Conservation (phyloP, 2,888 invertebrate species). For the Monoplex corrugatus region DNA sequence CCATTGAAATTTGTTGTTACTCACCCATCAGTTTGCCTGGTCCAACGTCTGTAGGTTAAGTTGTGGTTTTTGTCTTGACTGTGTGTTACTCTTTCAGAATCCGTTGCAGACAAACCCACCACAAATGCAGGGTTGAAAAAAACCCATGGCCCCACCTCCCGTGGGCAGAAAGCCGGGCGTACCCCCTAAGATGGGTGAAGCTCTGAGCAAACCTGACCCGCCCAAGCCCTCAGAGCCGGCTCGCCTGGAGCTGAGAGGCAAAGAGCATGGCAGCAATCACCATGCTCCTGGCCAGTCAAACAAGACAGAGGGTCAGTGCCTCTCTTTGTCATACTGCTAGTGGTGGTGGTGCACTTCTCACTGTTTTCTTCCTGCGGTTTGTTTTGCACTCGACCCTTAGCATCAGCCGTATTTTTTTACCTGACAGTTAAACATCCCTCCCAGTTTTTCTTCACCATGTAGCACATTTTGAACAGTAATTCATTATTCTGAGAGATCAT, state of each 20-base stretch:
- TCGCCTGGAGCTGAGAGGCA: slow-evolving; percentile 43
- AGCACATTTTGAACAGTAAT: too few species aligned
- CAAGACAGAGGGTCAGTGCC: slow-evolving; percentile 45
- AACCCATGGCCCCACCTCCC: slow-evolving; percentile 77
- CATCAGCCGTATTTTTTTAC: too few species aligned
- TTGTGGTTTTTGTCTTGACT: neutral
- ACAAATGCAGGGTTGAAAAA: slow-evolving; percentile 61
- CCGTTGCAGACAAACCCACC: slow-evolving; percentile 45
- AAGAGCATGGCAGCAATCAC: slow-evolving; percentile 43
- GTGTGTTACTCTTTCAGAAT: slow-evolving; percentile 44
- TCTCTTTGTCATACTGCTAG: neutral
- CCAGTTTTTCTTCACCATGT: too few species aligned
- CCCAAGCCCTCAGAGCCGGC: slow-evolving; percentile 45
- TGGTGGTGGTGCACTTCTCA: neutral
- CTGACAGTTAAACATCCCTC: too few species aligned
- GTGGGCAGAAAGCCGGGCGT: slow-evolving; percentile 76
- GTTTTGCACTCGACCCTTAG: too few species aligned
- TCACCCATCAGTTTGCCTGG: too few species aligned
- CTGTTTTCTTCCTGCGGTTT: neutral
- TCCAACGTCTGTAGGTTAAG: too few species aligned
- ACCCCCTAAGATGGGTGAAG: slow-evolving; percentile 58
- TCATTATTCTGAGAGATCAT: too few species aligned
- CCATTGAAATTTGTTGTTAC: neutral
- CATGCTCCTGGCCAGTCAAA: neutral
- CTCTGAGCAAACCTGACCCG: slow-evolving; percentile 56